phyloP scores from a whole-genome alignment of 2,797 vertebrate genomes.

The Argyrosomus regius region DNA sequence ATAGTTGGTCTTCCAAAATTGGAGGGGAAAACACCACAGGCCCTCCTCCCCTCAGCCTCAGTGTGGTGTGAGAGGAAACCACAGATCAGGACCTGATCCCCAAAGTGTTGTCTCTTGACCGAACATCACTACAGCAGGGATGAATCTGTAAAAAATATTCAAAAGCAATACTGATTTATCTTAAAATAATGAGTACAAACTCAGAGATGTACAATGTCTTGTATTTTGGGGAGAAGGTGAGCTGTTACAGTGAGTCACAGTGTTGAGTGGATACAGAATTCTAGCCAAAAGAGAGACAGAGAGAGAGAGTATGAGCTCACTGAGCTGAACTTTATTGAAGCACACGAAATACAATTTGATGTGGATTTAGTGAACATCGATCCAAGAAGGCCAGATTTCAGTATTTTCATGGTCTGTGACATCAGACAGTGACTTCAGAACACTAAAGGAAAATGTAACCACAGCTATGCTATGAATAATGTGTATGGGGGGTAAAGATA shows the following conservation, averaged over 20 bases:
- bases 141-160: background rate
- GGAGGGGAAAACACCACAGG: constrained; percentile 41
- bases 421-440: background rate
- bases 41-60: constrained; percentile 25
- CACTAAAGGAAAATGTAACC: background rate
- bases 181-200: background rate
- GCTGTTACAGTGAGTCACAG: constrained; percentile 14
- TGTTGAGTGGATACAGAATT: constrained; percentile 4
- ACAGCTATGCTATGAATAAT: background rate
- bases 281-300: background rate
- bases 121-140: background rate
- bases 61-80: constrained; percentile 44
- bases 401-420: background rate
- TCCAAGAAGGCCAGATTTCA: background rate
- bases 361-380: background rate
- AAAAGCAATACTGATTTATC: background rate
- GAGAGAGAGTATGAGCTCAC: constrained; percentile 18
- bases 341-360: constrained; percentile 22
- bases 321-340: constrained; percentile 30
- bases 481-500: background rate
- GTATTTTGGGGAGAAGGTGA: background rate
- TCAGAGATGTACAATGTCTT: background rate
- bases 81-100: constrained; percentile 35
- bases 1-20: constrained; percentile 52
- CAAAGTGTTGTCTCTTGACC: constrained; percentile 10